Percentiles rank a stretch among this genome's conserved stretches.
These are phyloP conservation scores for Drosophila setosimentum DNA, from an alignment of 2,888 invertebrate species.

Conservation along the genomic window DNA sequence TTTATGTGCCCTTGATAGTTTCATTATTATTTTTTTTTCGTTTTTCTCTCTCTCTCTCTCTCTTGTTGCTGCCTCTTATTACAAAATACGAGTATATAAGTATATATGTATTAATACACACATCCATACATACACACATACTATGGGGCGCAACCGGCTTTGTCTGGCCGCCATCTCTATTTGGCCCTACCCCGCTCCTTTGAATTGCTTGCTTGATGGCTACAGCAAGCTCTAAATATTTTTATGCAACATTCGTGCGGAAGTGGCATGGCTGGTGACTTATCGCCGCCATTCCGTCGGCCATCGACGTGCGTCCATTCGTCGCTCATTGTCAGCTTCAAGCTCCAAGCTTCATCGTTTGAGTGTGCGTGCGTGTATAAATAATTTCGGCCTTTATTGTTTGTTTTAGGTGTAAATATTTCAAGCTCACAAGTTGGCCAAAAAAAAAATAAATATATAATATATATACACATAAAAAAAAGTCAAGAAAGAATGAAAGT, in stretches of 20 bases:
- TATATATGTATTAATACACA: background rate
- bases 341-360: background rate
- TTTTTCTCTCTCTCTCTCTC: background rate
- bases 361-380: conserved; percentile 72
- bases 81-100: conserved; percentile 26
- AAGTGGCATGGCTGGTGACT: conserved; percentile 75
- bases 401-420: conserved; percentile 79
- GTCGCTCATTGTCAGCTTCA: conserved; percentile 51
- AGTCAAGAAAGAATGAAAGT: conserved; percentile 42
- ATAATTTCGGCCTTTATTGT: conserved; percentile 78
- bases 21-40: conserved; percentile 34
- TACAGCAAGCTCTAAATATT: conserved; percentile 37
- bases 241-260: conserved; percentile 70
- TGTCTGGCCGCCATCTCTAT: conserved; percentile 12
- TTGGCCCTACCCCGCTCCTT: conserved; percentile 1
- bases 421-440: conserved; percentile 74
- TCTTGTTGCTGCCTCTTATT: conserved; percentile 8
- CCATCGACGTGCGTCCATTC: conserved; percentile 55
- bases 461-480: conserved; percentile 20
- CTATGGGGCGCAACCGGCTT: background rate
- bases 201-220: conserved; percentile 5
- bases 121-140: conserved; percentile 4
- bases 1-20: conserved; percentile 51
- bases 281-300: conserved; percentile 75
- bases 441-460: background rate